Evolutionary conservation across 2,113 vertebrate species (phyloP).

Genomic region (Rhadina sibilatrix): DNA sequence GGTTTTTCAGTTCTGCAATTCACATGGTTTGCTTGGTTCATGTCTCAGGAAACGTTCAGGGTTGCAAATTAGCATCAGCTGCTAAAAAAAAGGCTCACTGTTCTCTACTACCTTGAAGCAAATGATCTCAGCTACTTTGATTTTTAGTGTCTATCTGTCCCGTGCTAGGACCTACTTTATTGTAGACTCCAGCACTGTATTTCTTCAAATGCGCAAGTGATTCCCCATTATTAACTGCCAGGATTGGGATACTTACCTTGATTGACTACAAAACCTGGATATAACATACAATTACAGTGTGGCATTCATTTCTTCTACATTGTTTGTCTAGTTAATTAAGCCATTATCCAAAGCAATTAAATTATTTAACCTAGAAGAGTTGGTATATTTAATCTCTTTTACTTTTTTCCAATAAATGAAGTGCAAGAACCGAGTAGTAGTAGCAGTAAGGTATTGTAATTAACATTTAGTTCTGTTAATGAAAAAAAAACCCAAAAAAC

Average conservation of each 20-base stretch:
- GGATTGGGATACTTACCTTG: background rate
- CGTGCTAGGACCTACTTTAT: background rate
- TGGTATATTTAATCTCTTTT: background rate
- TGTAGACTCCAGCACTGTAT: background rate
- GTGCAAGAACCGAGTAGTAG: background rate
- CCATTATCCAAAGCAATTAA: background rate
- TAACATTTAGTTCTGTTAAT: background rate
- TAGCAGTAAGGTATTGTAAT: background rate
- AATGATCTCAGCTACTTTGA: background rate
- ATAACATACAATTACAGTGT: background rate
- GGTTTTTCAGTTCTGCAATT: background rate
- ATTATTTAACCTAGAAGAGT: conserved; percentile 1
- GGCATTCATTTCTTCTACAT: background rate
- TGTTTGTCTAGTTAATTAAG: conserved; percentile 18
- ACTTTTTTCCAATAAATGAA: background rate
- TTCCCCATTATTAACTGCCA: background rate
- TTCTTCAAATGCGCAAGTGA: background rate
- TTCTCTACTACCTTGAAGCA: background rate
- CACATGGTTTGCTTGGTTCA: background rate
- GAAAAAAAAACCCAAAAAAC: background rate
- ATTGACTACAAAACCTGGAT: background rate
- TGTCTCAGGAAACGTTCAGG: background rate
- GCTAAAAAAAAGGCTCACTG: rapidly evolving
- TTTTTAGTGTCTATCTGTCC: background rate
- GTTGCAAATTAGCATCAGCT: background rate